phyloP scores from a whole-genome alignment of 2,888 invertebrate species.

The Leptopilina drosophilae region DNA sequence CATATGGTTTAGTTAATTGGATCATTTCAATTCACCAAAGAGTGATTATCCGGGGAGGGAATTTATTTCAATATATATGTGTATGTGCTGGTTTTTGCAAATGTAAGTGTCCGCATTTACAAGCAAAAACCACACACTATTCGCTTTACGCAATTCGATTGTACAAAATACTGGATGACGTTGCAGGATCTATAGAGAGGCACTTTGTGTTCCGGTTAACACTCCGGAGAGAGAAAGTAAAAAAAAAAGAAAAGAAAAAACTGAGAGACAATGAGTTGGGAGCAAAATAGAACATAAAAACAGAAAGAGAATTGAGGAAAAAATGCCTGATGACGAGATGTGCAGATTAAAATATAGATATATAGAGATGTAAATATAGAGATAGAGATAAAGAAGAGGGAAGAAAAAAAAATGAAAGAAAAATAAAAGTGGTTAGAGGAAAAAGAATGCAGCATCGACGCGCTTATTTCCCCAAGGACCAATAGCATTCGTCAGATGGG shows the following conservation, averaged over 20 bases:
- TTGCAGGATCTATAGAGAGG: conserved; percentile 32
- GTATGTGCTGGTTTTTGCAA: conserved; percentile 15
- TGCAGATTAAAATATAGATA: background rate
- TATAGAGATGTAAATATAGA: background rate
- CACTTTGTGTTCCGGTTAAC: conserved; percentile 45
- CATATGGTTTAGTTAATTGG: conserved; percentile 38
- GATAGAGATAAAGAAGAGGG: background rate
- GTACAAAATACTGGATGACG: conserved; percentile 45
- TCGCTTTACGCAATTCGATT: conserved; percentile 47
- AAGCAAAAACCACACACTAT: conserved; percentile 12
- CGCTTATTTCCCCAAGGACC: conserved; percentile 64
- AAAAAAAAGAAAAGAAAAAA: background rate
- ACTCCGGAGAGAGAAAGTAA: conserved; percentile 30
- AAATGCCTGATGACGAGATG: background rate
- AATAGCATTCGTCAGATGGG: conserved; percentile 48
- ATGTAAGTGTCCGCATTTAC: conserved; percentile 42
- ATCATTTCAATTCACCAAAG: conserved; percentile 45
- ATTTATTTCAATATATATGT: conserved; percentile 19
- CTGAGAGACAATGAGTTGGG: background rate
- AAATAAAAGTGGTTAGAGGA: background rate
- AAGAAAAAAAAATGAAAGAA: background rate
- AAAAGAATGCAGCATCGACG: conserved; percentile 58
- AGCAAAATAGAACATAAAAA: background rate
- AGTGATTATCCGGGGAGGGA: conserved; percentile 13
- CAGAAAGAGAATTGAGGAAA: background rate